phyloP scores from a whole-genome alignment of 2,113 vertebrate species.

The Brachyhypopomus gauderio region DNA sequence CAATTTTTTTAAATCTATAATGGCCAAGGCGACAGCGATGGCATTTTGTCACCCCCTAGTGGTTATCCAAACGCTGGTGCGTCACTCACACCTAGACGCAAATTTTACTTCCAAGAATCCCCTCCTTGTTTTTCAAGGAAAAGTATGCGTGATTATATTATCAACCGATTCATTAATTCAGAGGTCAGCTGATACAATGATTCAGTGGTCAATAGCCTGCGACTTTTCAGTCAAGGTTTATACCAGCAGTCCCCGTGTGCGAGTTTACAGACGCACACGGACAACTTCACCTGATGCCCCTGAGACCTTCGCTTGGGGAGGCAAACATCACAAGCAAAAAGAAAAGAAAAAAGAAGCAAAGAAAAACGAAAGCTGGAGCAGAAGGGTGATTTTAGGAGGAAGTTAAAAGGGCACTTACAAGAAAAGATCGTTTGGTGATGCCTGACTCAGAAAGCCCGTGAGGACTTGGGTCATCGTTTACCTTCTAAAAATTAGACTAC shows the following conservation, averaged over 20 bases:
- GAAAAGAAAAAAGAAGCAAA: background rate
- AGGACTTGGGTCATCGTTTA: constrained; percentile 16
- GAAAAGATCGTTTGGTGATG: constrained; percentile 41
- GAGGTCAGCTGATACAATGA: background rate
- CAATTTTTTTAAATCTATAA: background rate
- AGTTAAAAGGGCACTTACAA: constrained; percentile 18
- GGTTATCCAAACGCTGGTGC: background rate
- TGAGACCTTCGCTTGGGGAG: no score
- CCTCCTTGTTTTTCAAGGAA: background rate
- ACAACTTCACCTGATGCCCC: no score
- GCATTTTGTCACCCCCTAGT: constrained; percentile 22
- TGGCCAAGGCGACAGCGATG: background rate
- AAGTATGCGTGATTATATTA: background rate
- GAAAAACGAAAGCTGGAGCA: background rate
- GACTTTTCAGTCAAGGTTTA: no score
- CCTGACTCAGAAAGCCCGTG: constrained; percentile 41
- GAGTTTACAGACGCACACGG: no score
- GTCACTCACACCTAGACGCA: background rate
- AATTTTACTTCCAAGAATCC: background rate
- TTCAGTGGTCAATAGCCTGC: no score
- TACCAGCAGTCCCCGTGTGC: no score
- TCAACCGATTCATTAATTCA: background rate
- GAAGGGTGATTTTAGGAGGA: constrained; percentile 23
- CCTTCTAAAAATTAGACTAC: constrained; percentile 20
- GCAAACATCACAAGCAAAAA: background rate